These are phyloP conservation scores for Eristalinus sepulchralis DNA, from an alignment of 2,888 invertebrate species.

Conservation along the genomic window DNA sequence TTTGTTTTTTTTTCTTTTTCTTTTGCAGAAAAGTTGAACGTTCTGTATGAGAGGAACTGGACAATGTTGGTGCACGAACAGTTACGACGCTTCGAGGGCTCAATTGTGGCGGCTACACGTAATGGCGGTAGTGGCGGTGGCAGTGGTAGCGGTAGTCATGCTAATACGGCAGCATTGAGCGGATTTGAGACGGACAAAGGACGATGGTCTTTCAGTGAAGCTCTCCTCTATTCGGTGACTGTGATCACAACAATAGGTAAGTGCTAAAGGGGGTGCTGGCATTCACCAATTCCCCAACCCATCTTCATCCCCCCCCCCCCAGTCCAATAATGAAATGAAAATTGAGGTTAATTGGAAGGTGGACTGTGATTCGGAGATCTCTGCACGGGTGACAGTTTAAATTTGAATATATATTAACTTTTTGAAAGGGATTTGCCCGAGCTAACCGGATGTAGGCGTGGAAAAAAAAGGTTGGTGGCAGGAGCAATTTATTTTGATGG, in stretches of 20 bases:
- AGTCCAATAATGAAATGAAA: slow-evolving; percentile 19
- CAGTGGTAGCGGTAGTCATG: slow-evolving; percentile 47
- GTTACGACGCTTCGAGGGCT: slow-evolving; percentile 89
- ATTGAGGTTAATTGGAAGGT: slow-evolving; percentile 35
- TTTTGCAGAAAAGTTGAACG: slow-evolving; percentile 88
- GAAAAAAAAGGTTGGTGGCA: too few relatives aligned
- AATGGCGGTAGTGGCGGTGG: slow-evolving; percentile 77
- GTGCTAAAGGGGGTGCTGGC: slow-evolving; percentile 75
- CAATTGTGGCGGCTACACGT: slow-evolving; percentile 89
- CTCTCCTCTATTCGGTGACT: slow-evolving; percentile 91
- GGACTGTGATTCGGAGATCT: background rate
- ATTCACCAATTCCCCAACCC: too few relatives aligned
- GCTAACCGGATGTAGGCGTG: background rate
- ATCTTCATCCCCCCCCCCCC: background rate
- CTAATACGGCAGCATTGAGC: slow-evolving; percentile 65
- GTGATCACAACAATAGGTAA: slow-evolving; percentile 94
- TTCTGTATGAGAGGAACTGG: slow-evolving; percentile 92
- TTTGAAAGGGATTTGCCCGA: slow-evolving; percentile 15
- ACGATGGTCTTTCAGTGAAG: slow-evolving; percentile 91
- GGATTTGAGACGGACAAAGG: slow-evolving; percentile 78
- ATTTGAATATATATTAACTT: slow-evolving; percentile 49
- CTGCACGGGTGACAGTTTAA: background rate
- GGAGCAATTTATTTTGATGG: too few relatives aligned
- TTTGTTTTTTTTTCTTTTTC: slow-evolving; percentile 29
- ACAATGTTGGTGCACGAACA: slow-evolving; percentile 89